Evolutionary conservation across 1,140 invertebrate genomes (phyloP).

Genomic region (Lasaia peninsularis): DNA sequence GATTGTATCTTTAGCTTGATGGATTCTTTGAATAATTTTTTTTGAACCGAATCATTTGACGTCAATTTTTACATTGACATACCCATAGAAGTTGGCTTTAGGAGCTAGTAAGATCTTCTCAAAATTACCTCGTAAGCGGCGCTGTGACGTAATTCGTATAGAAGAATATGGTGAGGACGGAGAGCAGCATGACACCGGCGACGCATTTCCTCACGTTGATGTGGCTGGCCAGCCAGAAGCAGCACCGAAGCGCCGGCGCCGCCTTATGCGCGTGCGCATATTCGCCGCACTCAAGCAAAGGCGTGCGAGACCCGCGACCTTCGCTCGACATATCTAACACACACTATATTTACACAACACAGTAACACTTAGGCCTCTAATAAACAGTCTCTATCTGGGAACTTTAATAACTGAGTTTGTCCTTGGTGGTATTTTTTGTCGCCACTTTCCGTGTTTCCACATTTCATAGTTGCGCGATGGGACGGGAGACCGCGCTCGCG

Average conservation of each 20-base stretch:
- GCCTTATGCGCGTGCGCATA: constrained; percentile 53
- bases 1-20: too few relatives aligned
- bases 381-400: constrained; percentile 65
- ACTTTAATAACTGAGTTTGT: constrained; percentile 64
- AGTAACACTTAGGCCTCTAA: constrained; percentile 72
- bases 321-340: constrained; percentile 58
- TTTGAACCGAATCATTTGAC: too few relatives aligned
- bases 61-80: too few relatives aligned
- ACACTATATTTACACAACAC: constrained; percentile 72
- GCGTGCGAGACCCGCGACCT: constrained; percentile 41
- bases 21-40: too few relatives aligned
- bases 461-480: constrained; percentile 66
- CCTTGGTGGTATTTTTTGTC: constrained; percentile 70
- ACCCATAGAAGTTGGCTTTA: too few relatives aligned
- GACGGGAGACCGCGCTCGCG: constrained; percentile 47
- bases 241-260: constrained; percentile 69
- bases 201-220: constrained; percentile 86
- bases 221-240: constrained; percentile 79
- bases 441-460: constrained; percentile 77
- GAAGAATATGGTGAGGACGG: constrained; percentile 84
- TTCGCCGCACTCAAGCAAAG: constrained; percentile 58
- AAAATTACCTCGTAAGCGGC: constrained; percentile 82
- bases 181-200: constrained; percentile 81
- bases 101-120: too few relatives aligned
- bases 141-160: constrained; percentile 85